Base-by-base conservation (phyloP, 1,140 invertebrate genomes). In the Streblospio benedicti region DNA sequence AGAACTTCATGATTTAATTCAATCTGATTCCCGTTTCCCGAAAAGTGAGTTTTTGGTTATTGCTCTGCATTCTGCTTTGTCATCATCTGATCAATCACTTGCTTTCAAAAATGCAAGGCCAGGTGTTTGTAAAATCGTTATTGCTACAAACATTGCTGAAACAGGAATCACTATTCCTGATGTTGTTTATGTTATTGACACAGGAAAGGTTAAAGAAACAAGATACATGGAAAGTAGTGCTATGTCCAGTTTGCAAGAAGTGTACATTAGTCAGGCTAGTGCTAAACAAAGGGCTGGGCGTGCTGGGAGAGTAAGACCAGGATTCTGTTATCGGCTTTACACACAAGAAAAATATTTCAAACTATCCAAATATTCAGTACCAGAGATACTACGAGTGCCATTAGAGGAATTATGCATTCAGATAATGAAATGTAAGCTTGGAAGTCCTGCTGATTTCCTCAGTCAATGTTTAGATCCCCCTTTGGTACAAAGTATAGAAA, bases 171-270 rank as follows among this genome's bases (percentile, higher is more conserved):
- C 96, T 0, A 98, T 99, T 74, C 94, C 95, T 0, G 86, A 89
- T 68, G 83, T 97, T 2, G 92, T 93, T 59, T 85, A 96, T 77
- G 93, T 99, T 0, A 84, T 99, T 1, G 96, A 99, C 74, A 83
- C 83, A 61, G 96, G 96, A 20, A 86, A 86, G 71, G 85, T 85
- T 27, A 79, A 78, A 67, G 66, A 75, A 70, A 75, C 69, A 50
- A 73, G 80, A 57, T 73, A 74, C 57, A 72, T 72, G 23, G 74
- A 76, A 59, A 62, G 64, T 0, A 72, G 67, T 61, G 71, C 65
- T 35, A 33, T 78, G 65, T 74, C 67, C 59, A 58, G 69, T 0
- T 65, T 80, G 31, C 71, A 72, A 28, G 80, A 76, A 65, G 84
- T 85, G 1, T 96, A 90, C 84, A 87, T 87, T 1, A 94, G 90